A percentile compares a stretch with the other conserved stretches of the same genome.
Evolutionary conservation across 2,797 vertebrate genomes (phyloP).

Genomic region (Rhabdophis nuchalis): DNA sequence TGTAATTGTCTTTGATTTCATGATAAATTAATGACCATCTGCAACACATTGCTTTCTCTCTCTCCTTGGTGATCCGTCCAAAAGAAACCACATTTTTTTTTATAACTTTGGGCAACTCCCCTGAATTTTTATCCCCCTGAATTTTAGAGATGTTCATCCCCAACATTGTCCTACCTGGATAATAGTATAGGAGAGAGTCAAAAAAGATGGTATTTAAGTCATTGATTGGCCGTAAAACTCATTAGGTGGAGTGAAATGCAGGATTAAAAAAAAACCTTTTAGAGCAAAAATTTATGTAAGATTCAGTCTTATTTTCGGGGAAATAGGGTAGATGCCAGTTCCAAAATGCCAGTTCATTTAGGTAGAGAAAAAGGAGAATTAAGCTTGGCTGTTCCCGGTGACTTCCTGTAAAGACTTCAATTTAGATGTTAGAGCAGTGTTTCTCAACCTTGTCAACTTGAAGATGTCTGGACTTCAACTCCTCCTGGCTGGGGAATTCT

Average conservation of each 20-base stretch:
- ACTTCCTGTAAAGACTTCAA: background rate
- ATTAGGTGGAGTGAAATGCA: background rate
- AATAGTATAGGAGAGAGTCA: background rate
- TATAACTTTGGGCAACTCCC: background rate
- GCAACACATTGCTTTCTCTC: constrained; percentile 39
- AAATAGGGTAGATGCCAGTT: too few relatives aligned
- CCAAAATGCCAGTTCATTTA: too few relatives aligned
- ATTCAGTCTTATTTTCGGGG: too few relatives aligned
- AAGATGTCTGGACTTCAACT: too few relatives aligned
- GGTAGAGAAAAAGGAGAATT: too few relatives aligned
- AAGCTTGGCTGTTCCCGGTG: background rate
- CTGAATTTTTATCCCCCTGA: background rate
- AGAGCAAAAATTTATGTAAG: too few relatives aligned
- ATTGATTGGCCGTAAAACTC: background rate
- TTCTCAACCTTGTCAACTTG: too few relatives aligned
- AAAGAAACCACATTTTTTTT: constrained; percentile 17
- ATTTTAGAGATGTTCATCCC: background rate
- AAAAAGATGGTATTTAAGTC: background rate
- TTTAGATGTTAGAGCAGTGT: too few relatives aligned
- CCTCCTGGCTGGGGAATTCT: too few relatives aligned
- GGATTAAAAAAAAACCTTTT: background rate
- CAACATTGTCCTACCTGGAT: background rate
- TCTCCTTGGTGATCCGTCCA: constrained; percentile 40
- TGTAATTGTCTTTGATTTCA: constrained; percentile 66
- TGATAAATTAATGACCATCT: constrained; percentile 61